A percentile compares a stretch with the other conserved stretches of the same genome.
Conservation (phyloP, 2,888 invertebrate genomes). For the Lycaena phlaeas region DNA sequence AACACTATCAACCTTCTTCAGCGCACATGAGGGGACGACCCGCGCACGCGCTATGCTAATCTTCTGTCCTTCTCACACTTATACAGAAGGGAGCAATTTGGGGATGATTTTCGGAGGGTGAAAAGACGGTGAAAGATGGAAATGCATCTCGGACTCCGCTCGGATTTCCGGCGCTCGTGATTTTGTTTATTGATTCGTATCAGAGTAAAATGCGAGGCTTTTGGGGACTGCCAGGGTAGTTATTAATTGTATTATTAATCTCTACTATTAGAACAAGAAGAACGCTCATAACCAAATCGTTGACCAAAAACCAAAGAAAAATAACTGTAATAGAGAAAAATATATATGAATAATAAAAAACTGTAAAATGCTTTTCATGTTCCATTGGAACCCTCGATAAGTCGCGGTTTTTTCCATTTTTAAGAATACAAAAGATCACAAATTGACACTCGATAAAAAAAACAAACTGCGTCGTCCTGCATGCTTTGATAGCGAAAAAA, state of each 20-base stretch:
- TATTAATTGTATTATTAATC: constrained; percentile 60
- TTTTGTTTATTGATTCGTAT: constrained; percentile 71
- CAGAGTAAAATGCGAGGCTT: constrained; percentile 35
- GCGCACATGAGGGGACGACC: constrained; percentile 58
- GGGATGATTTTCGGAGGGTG: constrained; percentile 69
- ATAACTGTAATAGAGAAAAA: too few relatives aligned
- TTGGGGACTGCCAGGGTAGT: constrained; percentile 36
- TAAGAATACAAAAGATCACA: constrained; percentile 18
- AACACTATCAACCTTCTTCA: constrained; percentile 55
- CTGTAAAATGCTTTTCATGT: too few relatives aligned
- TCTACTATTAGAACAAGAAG: constrained; percentile 16
- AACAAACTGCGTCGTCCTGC: constrained; percentile 10
- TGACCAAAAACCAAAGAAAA: neutral
- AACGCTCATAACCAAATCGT: neutral
- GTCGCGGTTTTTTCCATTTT: too few relatives aligned
- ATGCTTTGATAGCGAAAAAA: constrained; percentile 12
- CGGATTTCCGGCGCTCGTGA: constrained; percentile 70
- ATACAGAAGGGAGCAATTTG: constrained; percentile 39
- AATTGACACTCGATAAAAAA: constrained; percentile 20
- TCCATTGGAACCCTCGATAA: too few relatives aligned
- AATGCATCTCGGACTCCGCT: constrained; percentile 69
- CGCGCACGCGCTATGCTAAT: constrained; percentile 52
- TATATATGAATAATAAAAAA: too few relatives aligned
- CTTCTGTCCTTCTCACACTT: constrained; percentile 39
- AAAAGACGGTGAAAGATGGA: constrained; percentile 69